phyloP scores from a whole-genome alignment of 2,113 vertebrate species.

The Saccopteryx leptura region DNA sequence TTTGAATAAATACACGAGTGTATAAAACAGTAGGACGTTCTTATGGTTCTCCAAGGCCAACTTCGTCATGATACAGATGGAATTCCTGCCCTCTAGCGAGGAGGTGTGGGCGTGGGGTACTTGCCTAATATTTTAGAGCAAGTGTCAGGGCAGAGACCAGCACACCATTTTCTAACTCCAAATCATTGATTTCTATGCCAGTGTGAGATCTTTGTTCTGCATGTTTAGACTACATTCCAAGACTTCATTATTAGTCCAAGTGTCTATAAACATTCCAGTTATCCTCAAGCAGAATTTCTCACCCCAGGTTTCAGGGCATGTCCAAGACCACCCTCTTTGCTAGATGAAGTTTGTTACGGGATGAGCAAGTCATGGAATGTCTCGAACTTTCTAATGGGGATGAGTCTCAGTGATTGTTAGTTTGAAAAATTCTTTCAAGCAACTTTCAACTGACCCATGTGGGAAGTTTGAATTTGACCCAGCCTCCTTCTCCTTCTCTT shows the following conservation, averaged over 20 bases:
- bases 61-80: neutral
- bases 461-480: neutral
- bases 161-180: neutral
- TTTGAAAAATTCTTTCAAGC: slow-evolving; percentile 48
- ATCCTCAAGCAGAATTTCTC: slow-evolving; percentile 53
- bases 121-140: neutral
- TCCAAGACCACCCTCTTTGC: slow-evolving; percentile 74
- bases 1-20: neutral
- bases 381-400: slow-evolving; percentile 39
- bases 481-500: neutral
- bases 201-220: slow-evolving; percentile 13
- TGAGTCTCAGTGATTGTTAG: slow-evolving; percentile 9
- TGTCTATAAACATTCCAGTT: slow-evolving; percentile 57
- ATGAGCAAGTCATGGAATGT: slow-evolving; percentile 6
- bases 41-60: neutral
- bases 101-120: too few relatives aligned
- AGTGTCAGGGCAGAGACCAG: neutral
- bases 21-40: neutral
- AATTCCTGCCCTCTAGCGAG: neutral
- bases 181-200: neutral
- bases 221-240: slow-evolving; percentile 47
- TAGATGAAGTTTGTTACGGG: slow-evolving; percentile 21
- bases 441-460: slow-evolving; percentile 26
- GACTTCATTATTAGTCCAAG: slow-evolving; percentile 36
- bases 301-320: slow-evolving; percentile 50